Conservation (phyloP, 2,888 invertebrate genomes). For the Gonocerus acuteangulatus region DNA sequence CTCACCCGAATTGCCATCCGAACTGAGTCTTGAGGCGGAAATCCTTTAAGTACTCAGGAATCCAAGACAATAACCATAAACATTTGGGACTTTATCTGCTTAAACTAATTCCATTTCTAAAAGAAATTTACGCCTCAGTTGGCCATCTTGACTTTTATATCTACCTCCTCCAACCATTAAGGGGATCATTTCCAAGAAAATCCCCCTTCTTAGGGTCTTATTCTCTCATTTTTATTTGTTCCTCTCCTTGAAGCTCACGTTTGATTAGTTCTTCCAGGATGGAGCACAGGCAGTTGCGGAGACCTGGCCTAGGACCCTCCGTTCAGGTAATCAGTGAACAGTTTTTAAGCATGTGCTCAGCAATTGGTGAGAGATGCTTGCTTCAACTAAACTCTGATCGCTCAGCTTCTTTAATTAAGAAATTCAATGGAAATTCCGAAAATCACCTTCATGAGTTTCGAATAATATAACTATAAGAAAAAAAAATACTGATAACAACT, state of each 20-base stretch:
- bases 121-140: constrained; percentile 2
- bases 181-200: constrained; percentile 1
- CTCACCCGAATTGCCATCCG: no score
- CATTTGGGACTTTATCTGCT: constrained; percentile 11
- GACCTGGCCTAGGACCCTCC: not conserved
- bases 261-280: constrained; percentile 1
- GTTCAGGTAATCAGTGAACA: not conserved
- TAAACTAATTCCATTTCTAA: constrained; percentile 4
- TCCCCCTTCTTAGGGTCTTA: not conserved
- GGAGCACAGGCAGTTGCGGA: constrained; percentile 20
- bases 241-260: not conserved
- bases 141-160: constrained; percentile 2
- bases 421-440: no score
- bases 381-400: no score
- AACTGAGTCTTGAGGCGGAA: constrained; percentile 9
- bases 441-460: no score
- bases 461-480: no score
- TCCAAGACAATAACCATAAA: constrained; percentile 18
- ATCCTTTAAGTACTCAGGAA: constrained; percentile 2
- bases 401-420: no score
- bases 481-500: no score
- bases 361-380: no score
- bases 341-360: no score
- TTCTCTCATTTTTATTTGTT: not conserved
- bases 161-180: not conserved